Evolutionary conservation across 2,113 vertebrate species (phyloP).

Genomic region (Bubalus kerabau): DNA sequence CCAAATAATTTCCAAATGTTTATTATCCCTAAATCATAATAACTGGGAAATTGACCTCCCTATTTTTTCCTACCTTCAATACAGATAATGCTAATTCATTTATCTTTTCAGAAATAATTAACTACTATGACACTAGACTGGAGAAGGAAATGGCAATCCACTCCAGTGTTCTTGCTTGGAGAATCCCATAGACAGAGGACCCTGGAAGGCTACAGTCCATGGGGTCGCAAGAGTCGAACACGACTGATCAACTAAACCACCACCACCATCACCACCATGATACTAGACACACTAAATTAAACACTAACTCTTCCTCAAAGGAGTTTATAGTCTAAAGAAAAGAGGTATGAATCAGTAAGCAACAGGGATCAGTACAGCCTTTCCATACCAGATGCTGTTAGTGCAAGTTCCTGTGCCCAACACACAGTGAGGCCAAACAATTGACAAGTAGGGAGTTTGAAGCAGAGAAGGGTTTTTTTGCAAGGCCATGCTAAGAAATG

Average conservation of each 20-base stretch:
- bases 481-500: background rate
- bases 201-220: background rate
- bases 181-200: background rate
- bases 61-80: background rate
- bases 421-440: background rate
- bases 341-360: background rate
- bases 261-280: background rate
- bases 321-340: background rate
- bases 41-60: background rate
- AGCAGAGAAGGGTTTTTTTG: background rate
- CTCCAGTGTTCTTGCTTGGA: background rate
- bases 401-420: background rate
- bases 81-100: background rate
- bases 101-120: slow-evolving; percentile 4
- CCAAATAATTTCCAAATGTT: slow-evolving; percentile 26
- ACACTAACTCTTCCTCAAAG: background rate
- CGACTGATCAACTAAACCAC: background rate
- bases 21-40: background rate
- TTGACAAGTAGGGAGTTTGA: background rate
- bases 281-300: background rate
- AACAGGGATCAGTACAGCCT: background rate
- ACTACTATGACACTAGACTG: background rate
- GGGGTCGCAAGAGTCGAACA: rapidly evolving
- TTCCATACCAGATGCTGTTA: background rate
- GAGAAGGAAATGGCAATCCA: background rate